Percentiles rank a stretch among this genome's conserved stretches.
Conservation (phyloP, 1,140 invertebrate genomes). For the Drosophila parvula region DNA sequence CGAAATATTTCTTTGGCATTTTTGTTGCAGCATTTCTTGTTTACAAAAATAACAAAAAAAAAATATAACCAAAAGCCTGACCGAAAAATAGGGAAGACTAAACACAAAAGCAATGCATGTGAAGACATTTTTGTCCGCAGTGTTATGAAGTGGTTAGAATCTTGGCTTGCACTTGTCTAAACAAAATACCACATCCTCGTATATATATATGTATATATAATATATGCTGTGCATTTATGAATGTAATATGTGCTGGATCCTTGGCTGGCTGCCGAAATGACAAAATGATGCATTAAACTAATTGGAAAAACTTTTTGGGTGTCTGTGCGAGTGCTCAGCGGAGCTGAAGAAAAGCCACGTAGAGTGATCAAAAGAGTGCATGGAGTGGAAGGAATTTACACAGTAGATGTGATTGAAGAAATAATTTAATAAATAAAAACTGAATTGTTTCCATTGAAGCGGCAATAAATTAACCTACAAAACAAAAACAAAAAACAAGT, state of each 20-base stretch:
- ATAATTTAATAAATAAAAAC: not conserved
- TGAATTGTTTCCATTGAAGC: not conserved
- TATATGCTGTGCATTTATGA: conserved; percentile 38
- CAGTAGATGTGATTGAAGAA: conserved; percentile 5
- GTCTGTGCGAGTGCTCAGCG: conserved; percentile 19
- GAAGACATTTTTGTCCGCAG: conserved; percentile 41
- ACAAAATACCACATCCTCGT: conserved; percentile 18
- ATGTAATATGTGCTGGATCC: conserved; percentile 42
- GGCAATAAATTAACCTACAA: not conserved
- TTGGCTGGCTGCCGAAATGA: conserved; percentile 67
- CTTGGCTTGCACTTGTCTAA: conserved; percentile 58
- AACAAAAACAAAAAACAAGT: not conserved
- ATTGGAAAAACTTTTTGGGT: conserved; percentile 55
- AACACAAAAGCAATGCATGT: conserved; percentile 17
- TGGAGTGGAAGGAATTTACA: conserved; percentile 14
- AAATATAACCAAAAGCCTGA: conserved; percentile 14
- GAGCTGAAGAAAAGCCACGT: conserved; percentile 12
- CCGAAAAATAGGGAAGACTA: conserved; percentile 13
- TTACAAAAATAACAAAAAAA: conserved; percentile 21
- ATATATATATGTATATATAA: conserved; percentile 4
- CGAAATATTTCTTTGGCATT: conserved; percentile 37
- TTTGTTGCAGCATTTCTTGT: conserved; percentile 23
- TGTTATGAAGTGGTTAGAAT: conserved; percentile 66
- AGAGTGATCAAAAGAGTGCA: conserved; percentile 23
- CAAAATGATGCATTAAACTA: conserved; percentile 74